Evolutionary conservation across 2,888 invertebrate species (phyloP).

Genomic region (Andrena trimmerana): DNA sequence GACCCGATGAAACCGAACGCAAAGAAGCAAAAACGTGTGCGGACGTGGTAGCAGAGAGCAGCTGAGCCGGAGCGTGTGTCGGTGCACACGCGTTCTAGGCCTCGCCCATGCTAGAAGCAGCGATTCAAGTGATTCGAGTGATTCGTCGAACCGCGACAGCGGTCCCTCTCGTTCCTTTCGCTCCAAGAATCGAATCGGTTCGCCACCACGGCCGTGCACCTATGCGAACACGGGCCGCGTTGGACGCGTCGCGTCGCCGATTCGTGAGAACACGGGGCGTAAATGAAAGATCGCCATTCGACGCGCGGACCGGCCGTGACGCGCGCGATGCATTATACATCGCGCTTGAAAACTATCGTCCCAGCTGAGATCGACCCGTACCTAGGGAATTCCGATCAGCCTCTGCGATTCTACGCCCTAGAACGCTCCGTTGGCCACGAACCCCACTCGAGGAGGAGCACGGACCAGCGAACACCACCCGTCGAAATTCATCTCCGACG

Average conservation of each 20-base stretch:
- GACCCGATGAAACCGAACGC: constrained; percentile 58
- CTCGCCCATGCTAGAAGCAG: constrained; percentile 65
- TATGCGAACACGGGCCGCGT: constrained; percentile 20
- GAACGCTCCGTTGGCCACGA: not conserved
- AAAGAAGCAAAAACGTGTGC: constrained; percentile 46
- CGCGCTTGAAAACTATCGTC: constrained; percentile 53
- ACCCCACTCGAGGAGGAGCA: not conserved
- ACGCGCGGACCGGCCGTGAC: constrained; percentile 56
- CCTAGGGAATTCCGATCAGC: constrained; percentile 51
- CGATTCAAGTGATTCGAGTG: constrained; percentile 58
- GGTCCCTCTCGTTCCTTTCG: constrained; percentile 64
- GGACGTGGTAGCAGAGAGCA: constrained; percentile 24
- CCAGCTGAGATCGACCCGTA: constrained; percentile 43
- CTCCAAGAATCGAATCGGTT: constrained; percentile 55
- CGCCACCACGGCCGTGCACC: constrained; percentile 39
- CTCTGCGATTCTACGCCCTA: constrained; percentile 16
- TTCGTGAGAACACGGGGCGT: constrained; percentile 66
- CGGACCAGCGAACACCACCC: not conserved
- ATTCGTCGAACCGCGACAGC: constrained; percentile 70
- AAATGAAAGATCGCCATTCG: constrained; percentile 74
- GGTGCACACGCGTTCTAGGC: constrained; percentile 54
- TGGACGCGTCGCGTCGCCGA: constrained; percentile 8
- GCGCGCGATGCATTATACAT: constrained; percentile 75
- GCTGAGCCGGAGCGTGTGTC: constrained; percentile 6
- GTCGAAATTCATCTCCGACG: constrained; percentile 34